Base-by-base conservation (phyloP, 2,797 vertebrate genomes). In the Phrynocephalus guinanensis region DNA sequence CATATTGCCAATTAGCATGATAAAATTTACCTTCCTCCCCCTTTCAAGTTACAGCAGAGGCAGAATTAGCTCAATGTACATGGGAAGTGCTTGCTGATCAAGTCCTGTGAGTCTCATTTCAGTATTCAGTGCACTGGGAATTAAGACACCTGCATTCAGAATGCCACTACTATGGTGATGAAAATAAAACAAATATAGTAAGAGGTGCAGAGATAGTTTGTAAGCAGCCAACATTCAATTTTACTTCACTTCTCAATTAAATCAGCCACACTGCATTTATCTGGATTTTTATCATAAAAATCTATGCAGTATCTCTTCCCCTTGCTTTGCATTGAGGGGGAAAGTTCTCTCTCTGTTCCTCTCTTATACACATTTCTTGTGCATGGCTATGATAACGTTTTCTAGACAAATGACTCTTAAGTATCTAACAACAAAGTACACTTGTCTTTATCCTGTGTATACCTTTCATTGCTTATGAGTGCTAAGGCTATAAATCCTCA, bases 361-460 rank as follows among this genome's bases (percentile, higher is more conserved):
- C 52, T 56, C 52, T 10, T 13, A 28, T 82, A 71, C 90, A 88
- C 77, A 50, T 18, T 88, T 82, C 82, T 91, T 86, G 90, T 82
- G 86, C 0, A 38, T 76, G 30, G 80, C 70, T 87, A 85, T 52
- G 18, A 83, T 22, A 82, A 75, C 2, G 92, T 87, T 90, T 88
- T 50, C 86, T 50, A 79, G 82, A 84, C 67, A 89, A 75, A 93
- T 89, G 90, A 93, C n/a, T 66, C 52, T 56, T 56, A 13, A 86
- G 80, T 87, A 93, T 92, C 94, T 93, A 94, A 82, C 7, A 89
- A 83, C 92, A 91, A 95, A 92, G 87, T 92, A 89, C 67, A 81
- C 38, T 73, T 91, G 83, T 56, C 83, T 92, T 83, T 86, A 86
- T 68, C 84, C 89, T 87, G 85, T 93, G 82, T 89, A 79, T 89